phyloP scores from a whole-genome alignment of 1,140 invertebrate species.

The Drosophila pachea region DNA sequence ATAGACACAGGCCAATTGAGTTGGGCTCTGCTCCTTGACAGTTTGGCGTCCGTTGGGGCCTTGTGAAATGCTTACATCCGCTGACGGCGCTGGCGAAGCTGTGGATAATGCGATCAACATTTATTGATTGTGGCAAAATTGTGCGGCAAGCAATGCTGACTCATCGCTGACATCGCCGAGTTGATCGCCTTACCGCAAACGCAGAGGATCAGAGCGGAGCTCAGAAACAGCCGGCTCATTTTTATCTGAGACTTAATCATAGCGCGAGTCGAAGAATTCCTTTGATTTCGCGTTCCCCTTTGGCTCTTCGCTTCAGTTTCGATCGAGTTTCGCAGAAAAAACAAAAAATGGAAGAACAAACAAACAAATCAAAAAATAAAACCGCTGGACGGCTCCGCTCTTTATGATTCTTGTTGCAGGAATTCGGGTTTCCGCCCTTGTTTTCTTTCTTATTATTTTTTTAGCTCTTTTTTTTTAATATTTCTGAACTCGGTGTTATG shows the following conservation, averaged over 20 bases:
- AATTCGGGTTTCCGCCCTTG: conserved; percentile 37
- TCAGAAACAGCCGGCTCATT: conserved; percentile 36
- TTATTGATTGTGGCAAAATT: conserved; percentile 1
- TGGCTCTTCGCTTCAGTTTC: conserved; percentile 39
- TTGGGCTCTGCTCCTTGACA: conserved; percentile 54
- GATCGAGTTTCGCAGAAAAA: conserved; percentile 31
- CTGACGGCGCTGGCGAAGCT: conserved; percentile 36
- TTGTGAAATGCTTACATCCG: conserved; percentile 46
- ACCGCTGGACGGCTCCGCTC: conserved; percentile 50
- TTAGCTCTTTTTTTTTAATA: conserved; percentile 7
- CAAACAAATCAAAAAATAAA: conserved; percentile 14
- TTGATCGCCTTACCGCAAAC: conserved; percentile 29
- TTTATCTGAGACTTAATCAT: conserved; percentile 39
- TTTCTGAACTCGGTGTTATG: conserved; percentile 6
- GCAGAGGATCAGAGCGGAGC: conserved; percentile 54
- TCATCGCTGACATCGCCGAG: conserved; percentile 2
- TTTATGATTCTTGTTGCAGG: conserved; percentile 42
- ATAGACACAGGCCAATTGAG: conserved; percentile 54
- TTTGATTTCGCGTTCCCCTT: conserved; percentile 50
- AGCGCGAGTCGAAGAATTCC: conserved; percentile 25
- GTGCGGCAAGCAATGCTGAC: conserved; percentile 6
- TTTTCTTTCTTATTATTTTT: neutral
- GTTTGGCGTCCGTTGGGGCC: conserved; percentile 38
- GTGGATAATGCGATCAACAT: neutral
- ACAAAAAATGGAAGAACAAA: neutral